Conservation (phyloP, 2,888 invertebrate species). For the Smittia aterrima region DNA sequence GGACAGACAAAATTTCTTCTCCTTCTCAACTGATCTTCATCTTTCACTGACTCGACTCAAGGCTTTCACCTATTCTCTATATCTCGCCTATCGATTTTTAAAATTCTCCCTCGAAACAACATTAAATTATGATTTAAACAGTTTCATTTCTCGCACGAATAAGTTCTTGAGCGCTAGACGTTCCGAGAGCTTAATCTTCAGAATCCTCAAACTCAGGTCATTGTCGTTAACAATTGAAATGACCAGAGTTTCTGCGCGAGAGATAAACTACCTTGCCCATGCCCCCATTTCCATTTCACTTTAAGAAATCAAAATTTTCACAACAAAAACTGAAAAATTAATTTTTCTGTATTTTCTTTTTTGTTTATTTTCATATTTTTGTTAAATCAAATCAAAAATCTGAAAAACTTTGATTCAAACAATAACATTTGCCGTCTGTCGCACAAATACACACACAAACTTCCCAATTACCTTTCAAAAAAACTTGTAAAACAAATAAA, state of each 20-base stretch:
- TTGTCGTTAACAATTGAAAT: neutral
- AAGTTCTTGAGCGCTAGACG: neutral
- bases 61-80: slow-evolving; percentile 4
- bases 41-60: slow-evolving; percentile 9
- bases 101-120: slow-evolving; percentile 15
- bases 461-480: slow-evolving; percentile 26
- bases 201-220: too few species aligned
- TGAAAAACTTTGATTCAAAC: slow-evolving; percentile 27
- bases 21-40: neutral
- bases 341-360: slow-evolving; percentile 40
- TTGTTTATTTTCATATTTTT: slow-evolving; percentile 42
- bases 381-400: slow-evolving; percentile 36
- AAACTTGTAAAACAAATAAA: slow-evolving; percentile 45
- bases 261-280: neutral
- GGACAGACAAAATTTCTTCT: slow-evolving; percentile 9
- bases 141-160: neutral
- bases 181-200: neutral
- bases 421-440: slow-evolving; percentile 33
- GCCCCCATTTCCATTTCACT: neutral
- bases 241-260: neutral
- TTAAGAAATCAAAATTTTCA: slow-evolving; percentile 11
- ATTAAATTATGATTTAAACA: slow-evolving; percentile 15
- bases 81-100: slow-evolving; percentile 14
- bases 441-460: slow-evolving; percentile 33
- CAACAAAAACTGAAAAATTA: slow-evolving; percentile 38